Conservation (phyloP, 2,888 invertebrate genomes). For the Hypomecis punctinalis region DNA sequence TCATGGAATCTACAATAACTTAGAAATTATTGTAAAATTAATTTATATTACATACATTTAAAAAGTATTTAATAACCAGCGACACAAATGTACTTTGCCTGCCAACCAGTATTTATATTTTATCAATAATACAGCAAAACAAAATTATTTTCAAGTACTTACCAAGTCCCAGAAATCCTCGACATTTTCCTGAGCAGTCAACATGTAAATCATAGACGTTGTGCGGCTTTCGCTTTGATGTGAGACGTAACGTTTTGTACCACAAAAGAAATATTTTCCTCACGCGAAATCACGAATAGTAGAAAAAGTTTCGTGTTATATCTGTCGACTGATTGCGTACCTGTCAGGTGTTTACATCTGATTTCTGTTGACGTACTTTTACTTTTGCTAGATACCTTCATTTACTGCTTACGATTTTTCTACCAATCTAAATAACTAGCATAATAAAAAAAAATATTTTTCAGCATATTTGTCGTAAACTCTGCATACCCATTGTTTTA, state of each 20-base stretch:
- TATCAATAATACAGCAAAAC: too few species aligned
- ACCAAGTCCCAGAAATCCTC: neutral
- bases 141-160: neutral
- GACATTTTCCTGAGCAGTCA: slow-evolving; percentile 12
- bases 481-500: too few species aligned
- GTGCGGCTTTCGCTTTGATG: slow-evolving; percentile 27
- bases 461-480: too few species aligned
- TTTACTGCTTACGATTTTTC: neutral
- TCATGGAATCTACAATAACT: too few species aligned
- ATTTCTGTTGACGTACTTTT: slow-evolving; percentile 6
- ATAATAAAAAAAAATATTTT: too few species aligned
- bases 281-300: slow-evolving; percentile 21
- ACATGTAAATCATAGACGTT: slow-evolving; percentile 18
- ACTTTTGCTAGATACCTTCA: neutral
- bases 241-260: slow-evolving; percentile 18
- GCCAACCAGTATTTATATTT: too few species aligned
- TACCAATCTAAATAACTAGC: too few species aligned
- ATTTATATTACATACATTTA: too few species aligned
- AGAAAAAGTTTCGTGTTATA: slow-evolving; percentile 16
- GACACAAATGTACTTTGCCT: too few species aligned
- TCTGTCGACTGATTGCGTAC: slow-evolving; percentile 19
- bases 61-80: too few species aligned
- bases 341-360: slow-evolving; percentile 12
- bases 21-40: too few species aligned
- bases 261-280: slow-evolving; percentile 25